Conservation (phyloP, 2,113 vertebrate species). For the Hemicordylus capensis region DNA sequence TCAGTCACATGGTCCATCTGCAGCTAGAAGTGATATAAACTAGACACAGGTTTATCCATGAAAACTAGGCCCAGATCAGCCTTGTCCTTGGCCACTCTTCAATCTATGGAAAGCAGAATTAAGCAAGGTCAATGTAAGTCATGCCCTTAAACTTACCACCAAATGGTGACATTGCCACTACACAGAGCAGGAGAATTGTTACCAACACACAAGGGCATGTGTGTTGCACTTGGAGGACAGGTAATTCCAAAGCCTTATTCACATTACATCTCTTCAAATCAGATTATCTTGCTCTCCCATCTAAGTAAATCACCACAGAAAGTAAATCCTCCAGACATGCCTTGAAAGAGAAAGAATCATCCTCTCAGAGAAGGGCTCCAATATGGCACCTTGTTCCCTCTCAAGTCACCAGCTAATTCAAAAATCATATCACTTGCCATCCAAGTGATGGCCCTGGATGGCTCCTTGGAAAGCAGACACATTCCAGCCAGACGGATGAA, state of each 20-base stretch:
- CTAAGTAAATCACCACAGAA: background rate
- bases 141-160: background rate
- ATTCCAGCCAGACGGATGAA: background rate
- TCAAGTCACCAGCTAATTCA: background rate
- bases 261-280: background rate
- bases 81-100: background rate
- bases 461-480: background rate
- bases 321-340: background rate
- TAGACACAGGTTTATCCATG: background rate
- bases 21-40: background rate
- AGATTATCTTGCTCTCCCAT: background rate
- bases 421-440: background rate
- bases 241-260: background rate
- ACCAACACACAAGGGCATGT: background rate
- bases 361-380: background rate
- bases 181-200: background rate
- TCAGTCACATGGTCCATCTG: background rate
- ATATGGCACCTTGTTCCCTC: background rate
- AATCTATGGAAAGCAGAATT: background rate
- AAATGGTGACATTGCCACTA: background rate
- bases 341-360: constrained; percentile 3
- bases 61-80: background rate
- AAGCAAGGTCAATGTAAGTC: background rate
- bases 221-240: background rate
- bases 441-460: background rate